Conservation (phyloP, 2,888 invertebrate genomes). For the Allacma fusca region DNA sequence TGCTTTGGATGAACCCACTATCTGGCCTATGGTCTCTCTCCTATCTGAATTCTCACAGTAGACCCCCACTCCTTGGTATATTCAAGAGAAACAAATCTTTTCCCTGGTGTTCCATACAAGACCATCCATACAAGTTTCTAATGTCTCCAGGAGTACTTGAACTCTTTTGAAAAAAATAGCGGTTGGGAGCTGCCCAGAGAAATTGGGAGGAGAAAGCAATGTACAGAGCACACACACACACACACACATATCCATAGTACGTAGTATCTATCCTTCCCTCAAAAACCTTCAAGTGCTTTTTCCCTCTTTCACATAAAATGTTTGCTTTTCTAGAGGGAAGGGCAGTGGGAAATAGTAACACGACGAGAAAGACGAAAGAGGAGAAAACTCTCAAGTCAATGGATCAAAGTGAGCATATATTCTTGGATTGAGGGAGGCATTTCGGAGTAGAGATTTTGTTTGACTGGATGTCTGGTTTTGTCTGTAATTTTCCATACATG, state of each 20-base stretch:
- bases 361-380: background rate
- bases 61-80: background rate
- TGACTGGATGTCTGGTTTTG: background rate
- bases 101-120: background rate
- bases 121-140: too few relatives aligned
- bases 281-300: slow-evolving; percentile 1
- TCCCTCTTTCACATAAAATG: slow-evolving; percentile 18
- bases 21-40: background rate
- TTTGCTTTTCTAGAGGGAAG: slow-evolving; percentile 24
- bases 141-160: background rate
- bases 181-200: too few relatives aligned
- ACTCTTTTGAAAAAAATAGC: slow-evolving; percentile 25
- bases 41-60: background rate
- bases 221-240: too few relatives aligned
- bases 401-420: slow-evolving; percentile 52
- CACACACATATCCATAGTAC: too few relatives aligned
- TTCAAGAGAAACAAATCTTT: background rate
- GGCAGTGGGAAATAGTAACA: slow-evolving; percentile 33
- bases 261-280: too few relatives aligned
- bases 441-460: background rate
- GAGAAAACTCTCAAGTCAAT: slow-evolving; percentile 45
- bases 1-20: background rate
- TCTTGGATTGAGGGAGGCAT: slow-evolving; percentile 30
- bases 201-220: background rate
- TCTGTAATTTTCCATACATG: background rate